Base-by-base conservation (phyloP, 1,140 invertebrate species). In the Zaprionus ghesquierei region DNA sequence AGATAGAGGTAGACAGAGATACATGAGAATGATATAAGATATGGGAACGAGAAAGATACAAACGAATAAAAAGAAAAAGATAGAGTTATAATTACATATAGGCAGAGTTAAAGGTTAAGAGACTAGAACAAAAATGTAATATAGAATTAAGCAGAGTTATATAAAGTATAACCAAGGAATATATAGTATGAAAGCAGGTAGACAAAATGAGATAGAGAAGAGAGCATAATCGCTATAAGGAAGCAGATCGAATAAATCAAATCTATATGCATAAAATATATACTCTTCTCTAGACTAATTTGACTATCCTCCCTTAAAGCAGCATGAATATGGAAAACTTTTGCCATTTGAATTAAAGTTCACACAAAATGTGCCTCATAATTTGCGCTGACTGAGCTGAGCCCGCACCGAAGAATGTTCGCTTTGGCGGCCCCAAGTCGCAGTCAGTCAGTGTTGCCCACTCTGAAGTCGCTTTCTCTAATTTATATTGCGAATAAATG, bases 401-500 rank as follows among this genome's bases (percentile, higher is more conserved):
- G 68, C 70, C 74, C 33, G 5, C 15, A 15, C 15, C 27, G 27
- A 29, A 59, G 49, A 58, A 44, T 70, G 73, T 71, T 27, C 49
- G 12, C 58, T 62, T 64, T 23, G 29, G 23, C 5, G 27, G 38
- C 15, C 53, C 15, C 22, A 31, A 31, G 51, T 62, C 62, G 69
- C 44, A 31, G 51, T 62, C 62, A 73, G 44, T 25, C 60, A 41
- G 41, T 20, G n/a, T 15, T 8, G 35, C 55, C 55, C 55, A 38
- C 60, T 46, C 41, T 23, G 69, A 15, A 27, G 27, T 69, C 54
- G 49, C 61, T 59, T 63, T 25, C 15, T 87, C 68, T 84, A 89
- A 87, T 87, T 87, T 87, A 87, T 87, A 77, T 89, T 78, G 78
- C 73, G 66, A 84, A 89, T 87, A 87, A 87, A 87, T 89, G 84